A percentile compares a stretch with the other conserved stretches of the same genome.
Conservation (phyloP, 2,888 invertebrate species). For the Pseudococcus viburni region DNA sequence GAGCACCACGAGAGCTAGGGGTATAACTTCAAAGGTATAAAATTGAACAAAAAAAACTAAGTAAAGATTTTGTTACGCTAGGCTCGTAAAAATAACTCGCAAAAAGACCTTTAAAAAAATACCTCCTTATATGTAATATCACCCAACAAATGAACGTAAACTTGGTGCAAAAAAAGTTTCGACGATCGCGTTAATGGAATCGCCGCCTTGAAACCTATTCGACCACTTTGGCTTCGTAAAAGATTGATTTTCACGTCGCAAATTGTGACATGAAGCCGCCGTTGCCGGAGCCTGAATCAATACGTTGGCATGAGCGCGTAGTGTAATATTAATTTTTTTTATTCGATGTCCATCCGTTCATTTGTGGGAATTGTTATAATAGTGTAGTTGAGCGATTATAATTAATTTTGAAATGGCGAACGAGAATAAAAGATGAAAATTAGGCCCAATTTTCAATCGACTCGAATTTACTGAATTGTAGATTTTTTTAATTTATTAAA, state of each 20-base stretch:
- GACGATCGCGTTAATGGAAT: conserved; percentile 39
- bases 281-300: background rate
- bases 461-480: too few relatives aligned
- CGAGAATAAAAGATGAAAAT: too few relatives aligned
- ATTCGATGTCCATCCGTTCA: background rate
- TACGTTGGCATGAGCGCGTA: background rate
- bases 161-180: background rate
- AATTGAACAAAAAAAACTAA: conserved; percentile 4
- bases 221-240: conserved; percentile 32
- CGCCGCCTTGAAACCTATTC: conserved; percentile 31
- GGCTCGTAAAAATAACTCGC: conserved; percentile 41
- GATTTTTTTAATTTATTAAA: too few relatives aligned
- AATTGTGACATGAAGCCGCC: background rate
- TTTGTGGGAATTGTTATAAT: background rate
- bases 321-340: background rate
- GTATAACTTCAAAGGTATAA: conserved; percentile 31
- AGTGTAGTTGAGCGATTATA: too few relatives aligned
- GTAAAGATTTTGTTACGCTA: conserved; percentile 35
- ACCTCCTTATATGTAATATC: background rate
- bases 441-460: too few relatives aligned
- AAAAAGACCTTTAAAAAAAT: conserved; percentile 29
- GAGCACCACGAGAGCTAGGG: background rate
- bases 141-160: conserved; percentile 6
- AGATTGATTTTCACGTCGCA: conserved; percentile 10
- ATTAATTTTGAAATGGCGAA: too few relatives aligned